Conservation (phyloP, 2,113 vertebrate species). For the Nematolebias whitei region DNA sequence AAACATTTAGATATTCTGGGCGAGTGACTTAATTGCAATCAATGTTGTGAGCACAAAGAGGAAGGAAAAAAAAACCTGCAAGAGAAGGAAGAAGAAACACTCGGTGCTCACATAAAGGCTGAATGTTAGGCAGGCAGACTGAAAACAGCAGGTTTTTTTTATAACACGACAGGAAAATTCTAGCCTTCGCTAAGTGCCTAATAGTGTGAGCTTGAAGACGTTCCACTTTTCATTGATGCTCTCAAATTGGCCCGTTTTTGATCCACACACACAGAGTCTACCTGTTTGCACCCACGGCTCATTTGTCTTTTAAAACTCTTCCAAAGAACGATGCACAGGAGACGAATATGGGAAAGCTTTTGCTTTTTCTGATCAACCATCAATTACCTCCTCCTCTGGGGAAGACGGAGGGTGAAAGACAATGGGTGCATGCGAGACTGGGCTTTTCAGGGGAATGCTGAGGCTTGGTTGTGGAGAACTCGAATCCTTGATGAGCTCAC, state of each 20-base stretch:
- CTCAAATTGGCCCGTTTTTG: conserved; percentile 70
- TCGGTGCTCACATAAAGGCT: conserved; percentile 62
- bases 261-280: conserved; percentile 61
- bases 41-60: conserved; percentile 67
- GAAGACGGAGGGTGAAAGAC: conserved; percentile 28
- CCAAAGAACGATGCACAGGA: conserved; percentile 25
- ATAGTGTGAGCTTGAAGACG: conserved; percentile 55
- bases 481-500: conserved; percentile 64
- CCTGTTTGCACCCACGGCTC: conserved; percentile 52
- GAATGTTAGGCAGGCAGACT: conserved; percentile 43
- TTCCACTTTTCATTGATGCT: conserved; percentile 68
- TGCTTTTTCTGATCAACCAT: conserved; percentile 9
- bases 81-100: conserved; percentile 55
- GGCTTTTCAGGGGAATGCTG: conserved; percentile 12
- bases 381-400: conserved; percentile 30
- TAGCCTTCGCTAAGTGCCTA: conserved; percentile 61
- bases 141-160: conserved; percentile 59
- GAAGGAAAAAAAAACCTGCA: conserved; percentile 50
- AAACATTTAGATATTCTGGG: conserved; percentile 76
- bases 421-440: not conserved
- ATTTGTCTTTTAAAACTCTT: conserved; percentile 34
- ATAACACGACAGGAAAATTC: conserved; percentile 62
- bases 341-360: conserved; percentile 28
- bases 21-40: conserved; percentile 78
- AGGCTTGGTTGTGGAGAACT: conserved; percentile 26